Percentiles rank a stretch among this genome's conserved stretches.
These are phyloP conservation scores for Priocnemis perturbator DNA, from an alignment of 2,888 invertebrate genomes.

Conservation along the genomic window DNA sequence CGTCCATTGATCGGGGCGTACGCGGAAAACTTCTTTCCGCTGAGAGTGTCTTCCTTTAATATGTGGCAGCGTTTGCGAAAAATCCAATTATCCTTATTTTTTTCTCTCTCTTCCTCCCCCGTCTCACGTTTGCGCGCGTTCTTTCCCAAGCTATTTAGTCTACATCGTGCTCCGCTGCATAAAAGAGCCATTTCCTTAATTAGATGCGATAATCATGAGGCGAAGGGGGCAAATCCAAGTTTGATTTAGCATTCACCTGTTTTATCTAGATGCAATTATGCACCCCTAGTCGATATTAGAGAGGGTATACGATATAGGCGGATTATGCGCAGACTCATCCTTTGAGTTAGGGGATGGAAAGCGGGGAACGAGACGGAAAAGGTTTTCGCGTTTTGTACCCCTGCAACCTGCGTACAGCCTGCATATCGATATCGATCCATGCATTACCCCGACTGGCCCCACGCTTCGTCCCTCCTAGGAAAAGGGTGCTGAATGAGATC, in stretches of 20 bases:
- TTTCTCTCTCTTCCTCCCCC: too few species aligned
- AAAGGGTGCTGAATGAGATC: conserved; percentile 12
- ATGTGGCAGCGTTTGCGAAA: too few species aligned
- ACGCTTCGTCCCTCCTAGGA: conserved; percentile 41
- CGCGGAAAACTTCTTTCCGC: too few species aligned
- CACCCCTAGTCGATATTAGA: conserved; percentile 61
- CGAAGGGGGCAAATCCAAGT: conserved; percentile 60
- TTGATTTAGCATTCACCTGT: conserved; percentile 70
- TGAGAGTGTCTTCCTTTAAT: too few species aligned
- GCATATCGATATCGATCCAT: conserved; percentile 50
- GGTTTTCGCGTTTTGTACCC: conserved; percentile 53
- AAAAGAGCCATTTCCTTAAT: conserved; percentile 44
- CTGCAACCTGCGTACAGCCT: too few species aligned
- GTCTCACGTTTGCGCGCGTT: too few species aligned
- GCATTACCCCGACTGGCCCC: conserved; percentile 34
- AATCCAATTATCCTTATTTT: too few species aligned
- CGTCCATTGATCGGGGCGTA: too few species aligned
- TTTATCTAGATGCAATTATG: conserved; percentile 72
- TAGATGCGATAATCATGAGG: conserved; percentile 57
- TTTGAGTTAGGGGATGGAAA: conserved; percentile 48
- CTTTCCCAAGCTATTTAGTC: too few species aligned
- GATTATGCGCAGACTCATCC: conserved; percentile 65
- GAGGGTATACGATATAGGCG: conserved; percentile 52
- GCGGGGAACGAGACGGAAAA: conserved; percentile 9
- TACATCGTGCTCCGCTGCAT: not conserved